Percentiles rank a stretch among this genome's conserved stretches.
phyloP scores from a whole-genome alignment of 2,113 vertebrate species.

The Kryptolebias marmoratus region DNA sequence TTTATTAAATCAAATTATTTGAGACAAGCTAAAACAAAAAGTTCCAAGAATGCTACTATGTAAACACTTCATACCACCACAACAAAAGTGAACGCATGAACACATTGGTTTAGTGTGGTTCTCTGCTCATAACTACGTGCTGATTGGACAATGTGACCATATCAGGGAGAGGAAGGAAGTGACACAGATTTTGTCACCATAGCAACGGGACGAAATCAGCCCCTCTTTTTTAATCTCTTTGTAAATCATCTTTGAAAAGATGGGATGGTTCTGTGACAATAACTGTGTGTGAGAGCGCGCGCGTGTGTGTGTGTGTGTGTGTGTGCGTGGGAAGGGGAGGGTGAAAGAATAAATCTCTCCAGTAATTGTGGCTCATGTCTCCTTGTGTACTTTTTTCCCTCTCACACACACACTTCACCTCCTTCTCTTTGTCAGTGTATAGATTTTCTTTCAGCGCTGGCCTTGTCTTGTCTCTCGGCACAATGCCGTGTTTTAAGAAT shows the following conservation, averaged over 20 bases:
- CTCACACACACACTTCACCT: constrained; percentile 7
- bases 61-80: neutral
- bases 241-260: constrained; percentile 65
- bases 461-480: constrained; percentile 50
- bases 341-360: constrained; percentile 36
- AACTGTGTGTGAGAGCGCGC: constrained; percentile 13
- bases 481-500: constrained; percentile 46
- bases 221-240: constrained; percentile 61
- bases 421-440: constrained; percentile 48
- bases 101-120: too few relatives aligned
- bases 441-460: constrained; percentile 40
- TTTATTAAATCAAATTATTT: too few relatives aligned
- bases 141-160: constrained; percentile 53
- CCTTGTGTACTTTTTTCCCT: constrained; percentile 1
- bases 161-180: neutral
- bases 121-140: neutral
- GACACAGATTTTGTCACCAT: constrained; percentile 53
- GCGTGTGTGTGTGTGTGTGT: neutral
- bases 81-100: neutral
- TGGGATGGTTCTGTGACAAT: constrained; percentile 38
- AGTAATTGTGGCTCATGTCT: constrained; percentile 54
- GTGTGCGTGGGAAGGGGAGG: constrained; percentile 5
- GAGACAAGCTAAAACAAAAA: too few relatives aligned
- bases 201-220: constrained; percentile 52
- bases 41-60: neutral